Evolutionary conservation across 2,113 vertebrate species (phyloP).

Genomic region (Callipepla californica): DNA sequence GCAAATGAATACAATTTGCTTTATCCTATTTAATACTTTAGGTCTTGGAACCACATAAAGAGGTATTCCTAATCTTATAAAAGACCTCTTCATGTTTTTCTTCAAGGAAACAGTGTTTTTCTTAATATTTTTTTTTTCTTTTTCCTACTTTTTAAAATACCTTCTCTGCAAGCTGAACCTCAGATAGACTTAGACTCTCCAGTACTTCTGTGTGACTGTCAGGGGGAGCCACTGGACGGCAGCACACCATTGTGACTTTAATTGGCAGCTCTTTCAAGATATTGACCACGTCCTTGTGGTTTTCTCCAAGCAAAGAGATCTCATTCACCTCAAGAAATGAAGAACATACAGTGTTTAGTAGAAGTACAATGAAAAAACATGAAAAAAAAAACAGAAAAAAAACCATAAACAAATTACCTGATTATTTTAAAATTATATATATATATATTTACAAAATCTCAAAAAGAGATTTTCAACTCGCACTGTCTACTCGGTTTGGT

Average conservation of each 20-base stretch:
- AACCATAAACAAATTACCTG: background rate
- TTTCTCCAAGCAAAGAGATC: constrained; percentile 91
- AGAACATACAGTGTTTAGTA: background rate
- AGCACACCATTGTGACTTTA: constrained; percentile 91
- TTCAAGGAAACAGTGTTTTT: background rate
- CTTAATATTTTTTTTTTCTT: background rate
- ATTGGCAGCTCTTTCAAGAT: constrained; percentile 95
- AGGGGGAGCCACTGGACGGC: constrained; percentile 80
- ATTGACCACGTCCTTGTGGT: constrained; percentile 92
- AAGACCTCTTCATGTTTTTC: fast-evolving
- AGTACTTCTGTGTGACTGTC: constrained; percentile 64
- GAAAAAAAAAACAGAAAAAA: background rate
- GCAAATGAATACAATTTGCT: background rate
- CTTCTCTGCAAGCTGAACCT: constrained; percentile 77
- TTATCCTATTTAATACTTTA: background rate
- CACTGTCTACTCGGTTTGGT: background rate
- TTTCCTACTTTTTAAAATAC: constrained; percentile 34
- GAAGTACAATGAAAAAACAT: background rate
- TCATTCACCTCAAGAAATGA: constrained; percentile 87
- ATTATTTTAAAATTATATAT: background rate
- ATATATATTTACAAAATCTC: background rate
- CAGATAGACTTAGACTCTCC: constrained; percentile 39
- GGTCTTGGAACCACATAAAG: background rate
- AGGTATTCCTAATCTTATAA: background rate
- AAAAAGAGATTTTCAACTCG: background rate